Conservation (phyloP, 2,797 vertebrate species). For the Sphaeramia orbicularis region DNA sequence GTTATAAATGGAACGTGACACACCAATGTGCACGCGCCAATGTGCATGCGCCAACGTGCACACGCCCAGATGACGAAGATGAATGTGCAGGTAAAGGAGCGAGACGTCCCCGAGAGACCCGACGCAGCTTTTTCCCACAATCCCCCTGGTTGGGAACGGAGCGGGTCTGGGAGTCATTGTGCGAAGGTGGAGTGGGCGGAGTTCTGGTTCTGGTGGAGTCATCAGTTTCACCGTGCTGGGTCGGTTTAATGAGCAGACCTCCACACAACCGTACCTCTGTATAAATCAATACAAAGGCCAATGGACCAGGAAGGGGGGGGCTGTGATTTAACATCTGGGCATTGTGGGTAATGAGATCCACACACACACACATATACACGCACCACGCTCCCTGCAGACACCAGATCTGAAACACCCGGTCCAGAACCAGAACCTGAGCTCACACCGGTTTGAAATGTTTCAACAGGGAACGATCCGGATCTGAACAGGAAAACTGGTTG, state of each 20-base stretch:
- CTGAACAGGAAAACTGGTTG: no score
- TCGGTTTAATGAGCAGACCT: slow-evolving; percentile 74
- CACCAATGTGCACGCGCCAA: no score
- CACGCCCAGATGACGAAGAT: slow-evolving; percentile 18
- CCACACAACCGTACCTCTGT: slow-evolving; percentile 58
- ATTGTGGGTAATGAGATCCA: slow-evolving; percentile 59
- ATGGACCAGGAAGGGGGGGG: not conserved
- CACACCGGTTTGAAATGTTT: no score
- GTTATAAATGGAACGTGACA: slow-evolving; percentile 32
- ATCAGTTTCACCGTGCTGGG: slow-evolving; percentile 70
- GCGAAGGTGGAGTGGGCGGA: slow-evolving; percentile 17
- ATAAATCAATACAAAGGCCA: slow-evolving; percentile 78
- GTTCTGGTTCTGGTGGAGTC: slow-evolving; percentile 66
- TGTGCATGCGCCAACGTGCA: slow-evolving; percentile 5
- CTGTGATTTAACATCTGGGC: slow-evolving; percentile 56
- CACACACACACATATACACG: not conserved
- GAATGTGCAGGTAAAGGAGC: slow-evolving; percentile 43
- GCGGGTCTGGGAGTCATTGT: slow-evolving; percentile 64
- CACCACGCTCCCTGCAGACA: no score
- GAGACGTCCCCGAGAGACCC: slow-evolving; percentile 1
- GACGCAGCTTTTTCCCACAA: slow-evolving; percentile 47
- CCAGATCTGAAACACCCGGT: no score
- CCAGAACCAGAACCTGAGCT: no score
- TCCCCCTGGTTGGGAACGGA: slow-evolving; percentile 41
- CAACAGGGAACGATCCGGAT: no score